Conservation (phyloP, 1,140 invertebrate species). For the Drosophila pseudoananassae region DNA sequence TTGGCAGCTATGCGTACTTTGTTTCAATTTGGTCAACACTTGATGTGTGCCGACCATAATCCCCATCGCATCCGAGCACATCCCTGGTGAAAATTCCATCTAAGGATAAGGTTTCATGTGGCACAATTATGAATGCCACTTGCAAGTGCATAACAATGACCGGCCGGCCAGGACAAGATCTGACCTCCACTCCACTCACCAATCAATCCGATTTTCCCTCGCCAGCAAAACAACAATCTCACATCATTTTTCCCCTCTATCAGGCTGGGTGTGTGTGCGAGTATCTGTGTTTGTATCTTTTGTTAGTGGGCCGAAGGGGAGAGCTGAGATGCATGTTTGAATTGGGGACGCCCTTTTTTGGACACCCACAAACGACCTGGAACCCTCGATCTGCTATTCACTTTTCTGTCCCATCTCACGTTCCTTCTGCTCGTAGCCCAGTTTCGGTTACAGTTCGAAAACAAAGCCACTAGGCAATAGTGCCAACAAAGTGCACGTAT, state of each 20-base stretch:
- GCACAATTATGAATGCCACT: conserved; percentile 53
- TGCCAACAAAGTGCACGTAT: conserved; percentile 62
- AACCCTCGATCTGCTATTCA: conserved; percentile 45
- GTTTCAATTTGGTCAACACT: conserved; percentile 50
- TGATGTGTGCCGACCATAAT: conserved; percentile 19
- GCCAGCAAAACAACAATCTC: conserved; percentile 17
- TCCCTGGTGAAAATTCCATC: conserved; percentile 34
- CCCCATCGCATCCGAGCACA: conserved; percentile 15
- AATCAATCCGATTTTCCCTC: conserved; percentile 53
- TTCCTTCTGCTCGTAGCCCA: conserved; percentile 42
- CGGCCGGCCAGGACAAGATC: conserved; percentile 1
- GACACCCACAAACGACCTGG: conserved; percentile 46
- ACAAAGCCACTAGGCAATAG: conserved; percentile 59
- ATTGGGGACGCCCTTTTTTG: conserved; percentile 50
- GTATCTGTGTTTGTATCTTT: conserved; percentile 19
- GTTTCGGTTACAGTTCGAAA: conserved; percentile 55
- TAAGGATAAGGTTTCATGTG: conserved; percentile 33
- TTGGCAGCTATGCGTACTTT: conserved; percentile 11
- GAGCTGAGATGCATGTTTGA: conserved; percentile 35
- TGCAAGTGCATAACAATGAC: conserved; percentile 46
- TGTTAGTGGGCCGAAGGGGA: conserved; percentile 9
- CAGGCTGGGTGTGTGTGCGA: no score
- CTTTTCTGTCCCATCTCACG: conserved; percentile 41
- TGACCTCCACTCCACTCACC: conserved; percentile 13
- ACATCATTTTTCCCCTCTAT: conserved; percentile 7